These are phyloP conservation scores for Pocillopora grandis DNA, from an alignment of 92 coral and sea anemone species.

Conservation along the genomic window DNA sequence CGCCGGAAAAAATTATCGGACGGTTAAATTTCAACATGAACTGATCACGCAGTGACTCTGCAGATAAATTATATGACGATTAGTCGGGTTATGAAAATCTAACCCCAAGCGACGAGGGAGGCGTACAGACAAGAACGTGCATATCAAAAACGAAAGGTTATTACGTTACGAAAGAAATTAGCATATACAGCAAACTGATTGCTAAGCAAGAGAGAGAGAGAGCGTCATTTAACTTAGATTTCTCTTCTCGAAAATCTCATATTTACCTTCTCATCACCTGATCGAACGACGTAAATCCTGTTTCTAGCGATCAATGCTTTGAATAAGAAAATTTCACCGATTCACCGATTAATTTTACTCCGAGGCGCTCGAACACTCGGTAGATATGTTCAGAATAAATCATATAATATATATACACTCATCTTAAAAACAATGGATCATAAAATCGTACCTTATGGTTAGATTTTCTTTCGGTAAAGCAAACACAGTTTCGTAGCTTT, in stretches of 20 bases:
- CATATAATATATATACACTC: constrained; percentile 18
- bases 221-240: neutral
- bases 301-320: neutral
- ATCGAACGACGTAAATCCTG: neutral
- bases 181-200: constrained; percentile 22
- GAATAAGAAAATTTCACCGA: neutral
- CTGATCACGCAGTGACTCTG: neutral
- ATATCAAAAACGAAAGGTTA: neutral
- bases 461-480: neutral
- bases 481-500: neutral
- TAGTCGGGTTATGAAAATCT: neutral
- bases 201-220: neutral
- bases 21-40: neutral
- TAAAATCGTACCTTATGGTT: constrained; percentile 13
- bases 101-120: neutral
- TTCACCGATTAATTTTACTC: neutral
- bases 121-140: constrained; percentile 14
- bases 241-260: neutral
- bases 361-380: neutral
- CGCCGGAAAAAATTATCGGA: neutral
- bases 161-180: constrained; percentile 28
- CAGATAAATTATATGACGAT: neutral
- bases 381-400: constrained; percentile 6
- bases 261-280: neutral
- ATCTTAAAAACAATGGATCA: constrained; percentile 17